These are phyloP conservation scores for Zhuqinia jingwanae DNA, from an alignment of 2,888 invertebrate species.

Conservation along the genomic window DNA sequence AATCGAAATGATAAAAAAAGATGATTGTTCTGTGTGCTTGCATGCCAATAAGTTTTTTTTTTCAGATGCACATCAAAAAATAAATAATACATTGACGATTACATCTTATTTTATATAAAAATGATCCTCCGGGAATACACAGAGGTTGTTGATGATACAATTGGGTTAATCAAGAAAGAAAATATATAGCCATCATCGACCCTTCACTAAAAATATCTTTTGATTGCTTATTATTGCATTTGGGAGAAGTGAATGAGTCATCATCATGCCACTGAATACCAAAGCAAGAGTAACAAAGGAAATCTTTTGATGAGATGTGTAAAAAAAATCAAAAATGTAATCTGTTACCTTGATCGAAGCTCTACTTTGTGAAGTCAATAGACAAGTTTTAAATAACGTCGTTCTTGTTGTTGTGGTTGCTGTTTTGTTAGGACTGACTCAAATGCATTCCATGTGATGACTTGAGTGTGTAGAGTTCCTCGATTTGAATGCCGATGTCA, in stretches of 20 bases:
- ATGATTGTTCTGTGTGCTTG: slow-evolving; percentile 27
- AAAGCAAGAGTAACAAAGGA: slow-evolving; percentile 11
- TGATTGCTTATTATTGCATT: neutral
- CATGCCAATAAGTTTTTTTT: neutral
- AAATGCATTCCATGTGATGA: slow-evolving; percentile 14
- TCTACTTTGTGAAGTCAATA: slow-evolving; percentile 17
- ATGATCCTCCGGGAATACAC: neutral
- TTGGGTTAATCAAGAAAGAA: slow-evolving; percentile 43
- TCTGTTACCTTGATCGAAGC: slow-evolving; percentile 12
- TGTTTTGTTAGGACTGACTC: neutral
- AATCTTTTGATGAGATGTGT: slow-evolving; percentile 25
- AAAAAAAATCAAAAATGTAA: slow-evolving; percentile 22
- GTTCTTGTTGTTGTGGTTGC: too few species aligned
- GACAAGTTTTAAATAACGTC: slow-evolving; percentile 11
- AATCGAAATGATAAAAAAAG: neutral
- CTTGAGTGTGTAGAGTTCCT: neutral
- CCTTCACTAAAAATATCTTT: neutral
- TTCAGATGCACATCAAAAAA: neutral
- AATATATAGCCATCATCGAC: slow-evolving; percentile 1
- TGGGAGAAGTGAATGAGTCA: neutral
- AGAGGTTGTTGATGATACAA: slow-evolving; percentile 24
- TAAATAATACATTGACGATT: neutral
- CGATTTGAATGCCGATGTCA: slow-evolving; percentile 9
- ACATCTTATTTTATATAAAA: slow-evolving; percentile 16
- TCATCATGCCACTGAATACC: neutral